phyloP scores from a whole-genome alignment of 1,140 invertebrate genomes.

The Brachionus koreanus region DNA sequence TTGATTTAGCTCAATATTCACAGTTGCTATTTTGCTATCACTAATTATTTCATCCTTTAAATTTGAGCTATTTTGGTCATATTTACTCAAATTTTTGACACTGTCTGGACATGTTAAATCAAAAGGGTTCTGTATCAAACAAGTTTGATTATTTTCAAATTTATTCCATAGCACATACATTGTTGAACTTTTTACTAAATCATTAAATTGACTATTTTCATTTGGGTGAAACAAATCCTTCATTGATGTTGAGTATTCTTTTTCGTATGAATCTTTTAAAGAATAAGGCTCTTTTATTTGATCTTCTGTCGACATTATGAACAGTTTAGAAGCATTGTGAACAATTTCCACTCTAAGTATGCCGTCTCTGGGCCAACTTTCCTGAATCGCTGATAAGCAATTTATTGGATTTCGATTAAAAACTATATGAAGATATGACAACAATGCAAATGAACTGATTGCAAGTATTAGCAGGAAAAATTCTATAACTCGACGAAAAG shows the following conservation, averaged over 20 bases:
- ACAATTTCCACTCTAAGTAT: slow-evolving; percentile 93
- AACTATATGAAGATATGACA: slow-evolving; percentile 88
- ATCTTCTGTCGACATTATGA: background rate
- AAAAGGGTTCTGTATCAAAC: background rate
- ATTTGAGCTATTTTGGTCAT: background rate
- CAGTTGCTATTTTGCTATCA: background rate
- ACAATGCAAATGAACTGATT: slow-evolving; percentile 54
- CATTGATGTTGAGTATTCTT: slow-evolving; percentile 54
- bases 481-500: slow-evolving; percentile 21
- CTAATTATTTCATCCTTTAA: background rate
- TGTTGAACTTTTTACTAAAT: background rate
- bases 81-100: background rate
- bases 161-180: background rate
- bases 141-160: background rate
- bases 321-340: slow-evolving; percentile 61
- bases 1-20: background rate
- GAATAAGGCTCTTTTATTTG: slow-evolving; percentile 49
- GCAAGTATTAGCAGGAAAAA: background rate
- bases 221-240: background rate
- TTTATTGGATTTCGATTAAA: slow-evolving; percentile 87
- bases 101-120: background rate
- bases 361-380: slow-evolving; percentile 88
- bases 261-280: slow-evolving; percentile 56
- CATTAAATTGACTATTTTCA: background rate
- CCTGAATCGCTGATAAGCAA: slow-evolving; percentile 80